Percentiles rank a stretch among this genome's conserved stretches.
Evolutionary conservation across 1,140 invertebrate genomes (phyloP).

Genomic region (Nephotettix cincticeps): DNA sequence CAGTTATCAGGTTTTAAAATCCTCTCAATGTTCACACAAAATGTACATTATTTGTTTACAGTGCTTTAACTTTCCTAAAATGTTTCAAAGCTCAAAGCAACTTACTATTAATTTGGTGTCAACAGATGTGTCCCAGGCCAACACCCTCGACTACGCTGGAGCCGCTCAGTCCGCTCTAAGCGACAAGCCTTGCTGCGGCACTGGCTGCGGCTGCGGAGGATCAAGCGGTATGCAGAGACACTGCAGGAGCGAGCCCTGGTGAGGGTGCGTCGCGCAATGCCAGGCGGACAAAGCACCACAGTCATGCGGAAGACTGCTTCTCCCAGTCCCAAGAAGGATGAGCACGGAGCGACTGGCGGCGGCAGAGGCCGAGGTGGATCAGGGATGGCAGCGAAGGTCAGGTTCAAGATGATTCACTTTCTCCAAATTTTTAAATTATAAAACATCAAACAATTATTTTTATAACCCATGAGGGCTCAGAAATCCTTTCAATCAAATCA

Average conservation of each 20-base stretch:
- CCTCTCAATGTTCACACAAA: no score
- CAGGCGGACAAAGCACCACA: slow-evolving; percentile 36
- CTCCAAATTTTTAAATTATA: no score
- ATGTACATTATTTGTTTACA: no score
- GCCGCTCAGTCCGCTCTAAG: slow-evolving; percentile 49
- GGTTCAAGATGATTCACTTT: no score
- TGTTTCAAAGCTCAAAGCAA: no score
- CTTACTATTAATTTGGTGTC: no score
- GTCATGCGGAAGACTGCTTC: slow-evolving; percentile 32
- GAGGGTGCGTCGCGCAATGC: slow-evolving; percentile 34
- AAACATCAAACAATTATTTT: no score
- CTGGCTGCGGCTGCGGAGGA: neutral
- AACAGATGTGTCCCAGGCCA: slow-evolving; percentile 71
- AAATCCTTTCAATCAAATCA: no score
- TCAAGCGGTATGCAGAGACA: neutral
- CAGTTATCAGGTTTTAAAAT: no score
- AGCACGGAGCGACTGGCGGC: neutral
- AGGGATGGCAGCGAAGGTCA: slow-evolving; percentile 1
- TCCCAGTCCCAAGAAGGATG: neutral
- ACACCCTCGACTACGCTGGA: slow-evolving; percentile 79
- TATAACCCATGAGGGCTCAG: no score
- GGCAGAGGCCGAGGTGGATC: neutral
- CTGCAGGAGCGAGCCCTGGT: neutral
- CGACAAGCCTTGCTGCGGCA: slow-evolving; percentile 17
- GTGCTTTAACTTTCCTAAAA: no score